phyloP scores from a whole-genome alignment of 2,888 invertebrate genomes.

The Agrypnus murinus region DNA sequence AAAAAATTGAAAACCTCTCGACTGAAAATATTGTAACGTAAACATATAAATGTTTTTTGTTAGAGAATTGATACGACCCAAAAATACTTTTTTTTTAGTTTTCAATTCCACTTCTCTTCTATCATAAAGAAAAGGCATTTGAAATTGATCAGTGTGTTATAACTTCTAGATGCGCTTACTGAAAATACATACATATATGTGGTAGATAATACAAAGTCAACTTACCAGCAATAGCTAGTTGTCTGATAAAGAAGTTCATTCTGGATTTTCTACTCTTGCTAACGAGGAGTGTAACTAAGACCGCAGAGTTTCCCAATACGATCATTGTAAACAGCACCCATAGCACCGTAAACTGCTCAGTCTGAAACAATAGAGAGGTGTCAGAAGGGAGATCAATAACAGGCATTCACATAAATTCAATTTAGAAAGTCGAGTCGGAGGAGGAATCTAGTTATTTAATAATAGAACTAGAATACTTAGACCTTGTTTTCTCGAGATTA shows the following conservation, averaged over 20 bases:
- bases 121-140: too few relatives aligned
- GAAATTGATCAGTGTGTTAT: too few relatives aligned
- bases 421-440: conserved; percentile 19
- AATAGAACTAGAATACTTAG: conserved; percentile 12
- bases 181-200: too few relatives aligned
- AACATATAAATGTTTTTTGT: too few relatives aligned
- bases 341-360: conserved; percentile 77
- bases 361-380: conserved; percentile 71
- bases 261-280: conserved; percentile 79
- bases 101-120: too few relatives aligned
- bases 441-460: conserved; percentile 8
- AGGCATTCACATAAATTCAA: conserved; percentile 31
- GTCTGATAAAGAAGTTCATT: conserved; percentile 83
- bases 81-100: too few relatives aligned
- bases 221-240: conserved; percentile 80
- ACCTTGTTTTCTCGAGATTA: not conserved
- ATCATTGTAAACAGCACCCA: conserved; percentile 78
- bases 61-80: too few relatives aligned
- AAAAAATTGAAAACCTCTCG: too few relatives aligned
- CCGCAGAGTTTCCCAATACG: conserved; percentile 78
- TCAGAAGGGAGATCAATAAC: conserved; percentile 22
- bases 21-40: too few relatives aligned
- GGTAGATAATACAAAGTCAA: too few relatives aligned
- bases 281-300: conserved; percentile 76
- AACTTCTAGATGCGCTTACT: too few relatives aligned